phyloP scores from a whole-genome alignment of 2,113 vertebrate genomes.

The Synodontis membranacea region DNA sequence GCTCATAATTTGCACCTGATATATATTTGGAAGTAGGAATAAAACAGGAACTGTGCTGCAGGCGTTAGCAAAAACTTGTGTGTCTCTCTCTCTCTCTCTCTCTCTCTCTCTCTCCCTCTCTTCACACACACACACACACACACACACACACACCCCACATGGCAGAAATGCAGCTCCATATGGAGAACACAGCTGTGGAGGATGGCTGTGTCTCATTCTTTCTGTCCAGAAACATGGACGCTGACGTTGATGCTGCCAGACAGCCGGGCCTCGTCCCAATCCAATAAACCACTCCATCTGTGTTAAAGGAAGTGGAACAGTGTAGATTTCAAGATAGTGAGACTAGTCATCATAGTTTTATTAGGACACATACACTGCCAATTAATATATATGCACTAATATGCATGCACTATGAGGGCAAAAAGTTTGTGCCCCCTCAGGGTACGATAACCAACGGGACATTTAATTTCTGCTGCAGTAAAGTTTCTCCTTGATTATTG shows the following conservation, averaged over 20 bases:
- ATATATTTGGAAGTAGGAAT: background rate
- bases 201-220: background rate
- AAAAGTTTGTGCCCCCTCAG: background rate
- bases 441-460: background rate
- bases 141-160: slow-evolving; percentile 11
- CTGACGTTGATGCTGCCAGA: background rate
- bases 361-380: background rate
- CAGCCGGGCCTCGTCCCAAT: slow-evolving; percentile 26
- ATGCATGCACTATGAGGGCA: background rate
- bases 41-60: background rate
- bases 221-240: background rate
- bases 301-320: background rate
- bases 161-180: slow-evolving; percentile 16
- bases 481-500: too few species aligned
- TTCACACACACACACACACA: slow-evolving; percentile 10
- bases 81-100: background rate
- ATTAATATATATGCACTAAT: slow-evolving; percentile 17
- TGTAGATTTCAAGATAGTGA: background rate
- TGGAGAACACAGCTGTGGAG: slow-evolving; percentile 17
- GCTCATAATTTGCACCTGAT: background rate
- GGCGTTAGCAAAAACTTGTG: background rate
- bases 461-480: too few species aligned
- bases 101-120: background rate
- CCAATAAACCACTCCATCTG: slow-evolving; percentile 6
- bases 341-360: background rate